These are phyloP conservation scores for Typhlomys cinereus DNA, from an alignment of 2,113 vertebrate species.

Conservation along the genomic window DNA sequence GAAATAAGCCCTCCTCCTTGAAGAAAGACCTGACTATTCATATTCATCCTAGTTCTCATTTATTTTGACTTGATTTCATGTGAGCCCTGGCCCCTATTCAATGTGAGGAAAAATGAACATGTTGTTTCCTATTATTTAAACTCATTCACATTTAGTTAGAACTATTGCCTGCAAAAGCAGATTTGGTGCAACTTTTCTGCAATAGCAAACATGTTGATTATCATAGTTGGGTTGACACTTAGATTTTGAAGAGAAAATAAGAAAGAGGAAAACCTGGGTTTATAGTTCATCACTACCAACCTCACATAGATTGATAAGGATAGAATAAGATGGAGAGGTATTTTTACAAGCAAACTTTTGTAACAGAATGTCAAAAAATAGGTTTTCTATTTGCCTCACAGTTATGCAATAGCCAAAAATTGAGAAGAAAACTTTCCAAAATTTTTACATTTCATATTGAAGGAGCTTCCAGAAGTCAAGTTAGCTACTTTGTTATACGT, in stretches of 20 bases:
- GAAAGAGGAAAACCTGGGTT: background rate
- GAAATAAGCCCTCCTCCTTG: background rate
- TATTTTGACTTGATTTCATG: constrained; percentile 17
- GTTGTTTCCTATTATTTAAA: background rate
- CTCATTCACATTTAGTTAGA: background rate
- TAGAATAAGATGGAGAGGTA: background rate
- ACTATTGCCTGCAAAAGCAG: background rate
- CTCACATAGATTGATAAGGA: background rate
- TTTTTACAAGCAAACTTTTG: background rate
- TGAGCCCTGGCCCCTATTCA: background rate
- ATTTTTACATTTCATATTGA: background rate
- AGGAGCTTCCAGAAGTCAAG: background rate
- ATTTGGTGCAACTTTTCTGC: background rate
- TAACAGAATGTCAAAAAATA: background rate
- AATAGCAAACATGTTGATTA: background rate
- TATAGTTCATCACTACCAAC: background rate
- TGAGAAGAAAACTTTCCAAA: background rate
- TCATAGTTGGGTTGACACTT: background rate
- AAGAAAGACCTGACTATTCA: background rate
- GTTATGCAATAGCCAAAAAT: background rate
- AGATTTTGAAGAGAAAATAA: background rate
- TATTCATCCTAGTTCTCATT: background rate
- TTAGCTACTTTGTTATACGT: background rate
- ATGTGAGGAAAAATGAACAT: background rate
- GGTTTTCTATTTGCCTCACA: background rate